A percentile compares a stretch with the other conserved stretches of the same genome.
Evolutionary conservation across 2,113 vertebrate genomes (phyloP).

Genomic region (Pterocles orientalis): DNA sequence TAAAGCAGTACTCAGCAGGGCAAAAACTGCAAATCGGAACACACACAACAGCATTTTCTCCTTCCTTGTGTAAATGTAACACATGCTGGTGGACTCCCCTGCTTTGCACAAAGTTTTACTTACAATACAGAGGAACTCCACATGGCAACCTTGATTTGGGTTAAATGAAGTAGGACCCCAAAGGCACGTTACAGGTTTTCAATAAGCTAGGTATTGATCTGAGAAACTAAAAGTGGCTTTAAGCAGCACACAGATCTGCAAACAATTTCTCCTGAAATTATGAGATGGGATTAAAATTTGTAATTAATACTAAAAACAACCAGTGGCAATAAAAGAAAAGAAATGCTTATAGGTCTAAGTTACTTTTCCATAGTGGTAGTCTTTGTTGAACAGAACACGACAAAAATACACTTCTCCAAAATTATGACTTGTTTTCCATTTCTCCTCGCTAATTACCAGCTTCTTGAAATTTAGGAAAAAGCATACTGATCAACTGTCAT

Average conservation of each 20-base stretch:
- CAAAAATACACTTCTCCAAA: background rate
- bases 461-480: background rate
- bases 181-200: conserved; percentile 60
- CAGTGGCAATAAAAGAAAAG: background rate
- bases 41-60: conserved; percentile 53
- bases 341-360: background rate
- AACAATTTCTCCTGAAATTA: conserved; percentile 44
- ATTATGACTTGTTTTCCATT: background rate
- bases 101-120: conserved; percentile 58
- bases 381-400: background rate
- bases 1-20: background rate
- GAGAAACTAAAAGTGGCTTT: conserved; percentile 69
- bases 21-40: conserved; percentile 26
- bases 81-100: conserved; percentile 66
- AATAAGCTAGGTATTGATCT: conserved; percentile 62
- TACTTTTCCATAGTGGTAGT: background rate
- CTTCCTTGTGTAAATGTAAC: conserved; percentile 43
- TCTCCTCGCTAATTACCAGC: conserved; percentile 29
- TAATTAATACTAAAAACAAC: background rate
- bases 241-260: conserved; percentile 35
- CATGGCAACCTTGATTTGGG: conserved; percentile 68
- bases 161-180: conserved; percentile 68
- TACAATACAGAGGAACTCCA: conserved; percentile 73
- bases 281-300: conserved; percentile 34
- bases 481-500: background rate